Evolutionary conservation across 2,888 invertebrate genomes (phyloP), one percentile per base, ranked within the genome.

Genomic region (Drosophila lacicola): DNA sequence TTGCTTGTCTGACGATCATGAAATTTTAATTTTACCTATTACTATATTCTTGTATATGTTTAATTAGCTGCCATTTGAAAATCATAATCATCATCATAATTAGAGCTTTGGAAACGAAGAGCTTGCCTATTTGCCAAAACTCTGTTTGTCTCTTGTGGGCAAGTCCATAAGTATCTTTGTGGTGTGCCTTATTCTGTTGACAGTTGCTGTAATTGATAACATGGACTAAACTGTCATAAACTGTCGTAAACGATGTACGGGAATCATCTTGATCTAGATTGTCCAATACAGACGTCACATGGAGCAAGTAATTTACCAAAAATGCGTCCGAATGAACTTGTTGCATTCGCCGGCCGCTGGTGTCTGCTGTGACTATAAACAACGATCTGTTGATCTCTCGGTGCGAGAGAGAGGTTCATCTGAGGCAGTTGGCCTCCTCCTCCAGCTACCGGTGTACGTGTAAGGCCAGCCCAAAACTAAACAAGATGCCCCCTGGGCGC

Each of bases 201-300:
- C 74, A 80, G 67, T 77, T 71, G 51, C 67, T 77, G 82, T 82
- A 80, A 82, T 82, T 88, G 82, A 85, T 83, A 85, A 74, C 67
- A 55, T 71, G 69, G 68, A 58, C 80, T 67, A 82, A 79, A 77
- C 83, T 77, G 88, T 85, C 88, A 88, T 88, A 88, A 88, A 64
- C 70, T 77, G 86, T 88, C 88, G 80, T 76, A 76, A 84, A 69
- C 72, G 77, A 54, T 80, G 66, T 57, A 39, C 56, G 19, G 13
- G 50, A 65, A 55, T 69, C 75, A 74, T 67, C 76, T 77, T 74
- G 89, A 86, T 86, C 89, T 89, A 89, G 88, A 88, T 86, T 89
- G 89, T 74, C 73, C 80, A 82, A 89, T 86, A 89, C 88, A 86
- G 85, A 86, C 86, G 85, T 88, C 85, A 85, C 80, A 82, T 69